These are phyloP conservation scores for Ptilorrhoa leucosticta DNA, from an alignment of 2,113 vertebrate species.

Conservation along the genomic window DNA sequence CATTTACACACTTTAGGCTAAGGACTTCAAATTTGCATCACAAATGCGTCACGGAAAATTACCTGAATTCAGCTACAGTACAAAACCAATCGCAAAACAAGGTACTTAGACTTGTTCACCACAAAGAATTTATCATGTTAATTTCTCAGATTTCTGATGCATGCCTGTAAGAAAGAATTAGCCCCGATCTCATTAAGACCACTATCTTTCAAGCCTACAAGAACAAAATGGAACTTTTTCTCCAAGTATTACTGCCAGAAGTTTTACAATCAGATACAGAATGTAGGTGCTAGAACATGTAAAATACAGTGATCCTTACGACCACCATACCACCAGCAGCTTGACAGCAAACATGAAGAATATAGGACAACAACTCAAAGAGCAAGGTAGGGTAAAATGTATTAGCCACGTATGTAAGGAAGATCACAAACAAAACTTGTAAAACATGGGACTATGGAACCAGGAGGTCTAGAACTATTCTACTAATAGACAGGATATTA, in stretches of 20 bases:
- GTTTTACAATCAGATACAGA: neutral
- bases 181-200: neutral
- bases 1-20: neutral
- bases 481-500: neutral
- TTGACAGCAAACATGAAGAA: neutral
- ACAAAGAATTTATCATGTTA: neutral
- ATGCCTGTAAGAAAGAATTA: neutral
- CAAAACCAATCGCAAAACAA: neutral
- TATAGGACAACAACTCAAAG: neutral
- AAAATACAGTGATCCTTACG: neutral
- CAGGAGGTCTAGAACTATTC: neutral
- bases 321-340: neutral
- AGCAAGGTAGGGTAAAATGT: neutral
- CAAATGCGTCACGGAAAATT: neutral
- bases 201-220: neutral
- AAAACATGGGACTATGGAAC: neutral
- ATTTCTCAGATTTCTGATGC: neutral
- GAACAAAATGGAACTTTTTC: neutral
- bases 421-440: neutral
- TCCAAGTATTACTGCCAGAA: neutral
- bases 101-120: neutral
- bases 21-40: neutral
- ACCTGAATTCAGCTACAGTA: neutral
- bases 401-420: neutral
- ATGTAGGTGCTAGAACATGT: neutral